phyloP scores from a whole-genome alignment of 2,797 vertebrate genomes.

The Tolypeutes matacus region DNA sequence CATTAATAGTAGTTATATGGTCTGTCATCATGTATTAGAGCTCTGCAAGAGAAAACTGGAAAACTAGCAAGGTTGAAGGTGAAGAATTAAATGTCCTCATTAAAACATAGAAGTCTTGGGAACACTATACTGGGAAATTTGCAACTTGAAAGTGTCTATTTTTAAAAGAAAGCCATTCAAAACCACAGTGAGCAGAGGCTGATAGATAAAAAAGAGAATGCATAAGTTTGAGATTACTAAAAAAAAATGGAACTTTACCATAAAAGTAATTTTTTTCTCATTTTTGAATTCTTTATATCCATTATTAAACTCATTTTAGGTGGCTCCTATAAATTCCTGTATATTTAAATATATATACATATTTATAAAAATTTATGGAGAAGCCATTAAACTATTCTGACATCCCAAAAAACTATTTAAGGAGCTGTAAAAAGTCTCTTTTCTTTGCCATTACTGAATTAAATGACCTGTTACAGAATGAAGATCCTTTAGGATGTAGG shows the following conservation, averaged over 20 bases:
- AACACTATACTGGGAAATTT: not conserved
- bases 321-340: not conserved
- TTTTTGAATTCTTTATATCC: constrained; percentile 27
- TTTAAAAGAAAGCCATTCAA: constrained; percentile 21
- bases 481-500: not conserved
- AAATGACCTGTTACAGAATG: not conserved
- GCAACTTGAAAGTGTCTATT: constrained; percentile 22
- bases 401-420: not conserved
- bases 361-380: not conserved
- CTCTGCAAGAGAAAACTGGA: constrained; percentile 60
- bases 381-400: not conserved
- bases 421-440: not conserved
- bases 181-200: not conserved
- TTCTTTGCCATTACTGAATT: not conserved
- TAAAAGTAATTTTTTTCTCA: not conserved
- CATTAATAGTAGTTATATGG: constrained; percentile 51
- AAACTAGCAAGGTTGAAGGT: constrained; percentile 71
- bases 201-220: not conserved
- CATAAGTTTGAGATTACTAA: not conserved
- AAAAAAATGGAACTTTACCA: not conserved
- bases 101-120: not conserved
- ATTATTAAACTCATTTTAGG: constrained; percentile 22
- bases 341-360: not conserved
- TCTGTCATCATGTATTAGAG: constrained; percentile 73
- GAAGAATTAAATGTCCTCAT: not conserved